Evolutionary conservation across 2,888 invertebrate species (phyloP).

Genomic region (Dicranocentrus wangi): DNA sequence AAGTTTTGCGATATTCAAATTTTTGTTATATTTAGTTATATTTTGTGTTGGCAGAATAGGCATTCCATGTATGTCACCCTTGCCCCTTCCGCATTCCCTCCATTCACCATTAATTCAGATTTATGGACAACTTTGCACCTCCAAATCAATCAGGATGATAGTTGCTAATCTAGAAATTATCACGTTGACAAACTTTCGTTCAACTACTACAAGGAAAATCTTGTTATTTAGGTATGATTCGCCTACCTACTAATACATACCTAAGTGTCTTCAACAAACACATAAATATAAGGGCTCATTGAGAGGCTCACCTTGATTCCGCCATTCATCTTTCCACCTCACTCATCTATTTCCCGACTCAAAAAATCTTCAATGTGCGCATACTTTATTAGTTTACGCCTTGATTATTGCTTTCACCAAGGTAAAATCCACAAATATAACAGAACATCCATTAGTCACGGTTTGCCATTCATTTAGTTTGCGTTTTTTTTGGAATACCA

Average conservation of each 20-base stretch:
- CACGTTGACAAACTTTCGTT: too few species aligned
- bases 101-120: too few species aligned
- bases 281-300: too few species aligned
- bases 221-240: too few species aligned
- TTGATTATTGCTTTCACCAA: constrained; percentile 60
- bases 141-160: too few species aligned
- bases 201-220: too few species aligned
- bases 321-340: constrained; percentile 47
- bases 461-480: constrained; percentile 47
- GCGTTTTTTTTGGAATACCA: constrained; percentile 59
- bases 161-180: too few species aligned
- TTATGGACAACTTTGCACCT: too few species aligned
- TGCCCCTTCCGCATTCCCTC: too few species aligned
- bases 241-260: too few species aligned
- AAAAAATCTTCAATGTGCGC: neutral
- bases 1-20: neutral
- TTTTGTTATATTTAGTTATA: neutral
- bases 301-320: constrained; percentile 59
- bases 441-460: constrained; percentile 37
- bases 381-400: constrained; percentile 29
- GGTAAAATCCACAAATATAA: constrained; percentile 34
- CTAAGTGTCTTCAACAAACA: too few species aligned
- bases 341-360: constrained; percentile 35
- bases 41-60: constrained; percentile 6
- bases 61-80: neutral